Evolutionary conservation across 2,888 invertebrate species (phyloP), one percentile per base, ranked within the genome.

Genomic region (Nomada fabriciana): DNA sequence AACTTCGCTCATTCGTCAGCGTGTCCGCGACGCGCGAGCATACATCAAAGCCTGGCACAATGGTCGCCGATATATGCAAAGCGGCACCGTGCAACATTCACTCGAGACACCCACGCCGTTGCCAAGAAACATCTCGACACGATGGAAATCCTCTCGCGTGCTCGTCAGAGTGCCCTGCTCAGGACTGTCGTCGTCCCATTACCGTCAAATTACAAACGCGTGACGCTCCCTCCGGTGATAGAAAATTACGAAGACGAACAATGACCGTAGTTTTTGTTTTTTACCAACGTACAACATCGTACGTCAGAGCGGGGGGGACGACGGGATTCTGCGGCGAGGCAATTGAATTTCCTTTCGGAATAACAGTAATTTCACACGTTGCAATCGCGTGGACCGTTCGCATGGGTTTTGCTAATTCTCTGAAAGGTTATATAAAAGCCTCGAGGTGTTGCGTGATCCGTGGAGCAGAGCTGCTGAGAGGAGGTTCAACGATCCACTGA

Each of bases 11-110:
- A 72, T 80, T 72, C 80, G 80, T 80, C 80, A 80, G 63, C 80
- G 61, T 60, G 80, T 68, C 80, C 57, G 61, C 52, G 72, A 52
- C 72, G 80, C 57, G 57, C 25, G 72, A 52, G 80, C 80, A 80
- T 80, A 80, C 80, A 80, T 80, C 80, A 80, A 80, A 80, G 67
- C 80, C n/a, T 18, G 23, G 67, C 80, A 80, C 80, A 80, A 80
- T 80, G 80, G 65, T 67, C 80, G 63, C 72, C 69, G 78, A 77
- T 79, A 53, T 77, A 79, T 60, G 79, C 77, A 77, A 69, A 79
- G 70, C 29, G 59, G n/a, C 77, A 43, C 42, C 60, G 75, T n/a
- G 68, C 20, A 63, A 57, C 80, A 52, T 80, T 80, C 80, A 63
- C 72, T 68, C 80, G 63, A 64, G 61, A 80, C 80, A 80, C 80